Base-by-base conservation (phyloP, 2,113 vertebrate species). In the Platanista minor region DNA sequence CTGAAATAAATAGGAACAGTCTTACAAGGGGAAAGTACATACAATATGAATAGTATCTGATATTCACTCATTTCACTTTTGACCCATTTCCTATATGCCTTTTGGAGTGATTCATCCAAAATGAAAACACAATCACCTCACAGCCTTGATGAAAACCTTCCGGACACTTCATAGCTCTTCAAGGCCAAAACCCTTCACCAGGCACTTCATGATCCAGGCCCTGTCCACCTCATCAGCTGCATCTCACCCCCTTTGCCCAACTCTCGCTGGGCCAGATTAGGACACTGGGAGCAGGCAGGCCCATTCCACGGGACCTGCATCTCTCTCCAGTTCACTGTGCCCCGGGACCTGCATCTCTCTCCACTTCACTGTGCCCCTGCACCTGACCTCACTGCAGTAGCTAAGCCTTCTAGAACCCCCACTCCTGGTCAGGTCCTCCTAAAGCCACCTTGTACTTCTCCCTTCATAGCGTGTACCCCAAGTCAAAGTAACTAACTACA, bases 1-100 rank as follows among this genome's bases (percentile, higher is more conserved):
- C 41, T 87, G 72, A 86, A 97, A 90, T 74, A 92, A 77, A 88
- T 25, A 88, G 74, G 36, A 90, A 3, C 59, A 74, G 61, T 69
- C 81, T 82, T 87, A 83, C 7, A 82, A 69, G 43, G 61, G 52
- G 61, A 89, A 95, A 21, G 14, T 20, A 71, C 1, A 66, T 25
- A 59, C n/a, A 69, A 49, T 67, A 43, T 41, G 31, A 75, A 75
- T 75, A 43, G 11, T 62, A 80, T 62, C 13, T 2, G 52, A 77
- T 5, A 39, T 66, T 95, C 46, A 17, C 12, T 69, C 64, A 41
- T 29, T 87, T 75, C 71, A 52, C 39, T 95, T 75, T 31, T 49
- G 64, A 81, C n/a, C 36, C n/a, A n/a, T 64, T 43, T 46, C 52
- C 25, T 31, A 57, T 31, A 75, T 39, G 20, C 20, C 83, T 92